Evolutionary conservation across 1,140 invertebrate species (phyloP).

Genomic region (Dufourea novaeangliae): DNA sequence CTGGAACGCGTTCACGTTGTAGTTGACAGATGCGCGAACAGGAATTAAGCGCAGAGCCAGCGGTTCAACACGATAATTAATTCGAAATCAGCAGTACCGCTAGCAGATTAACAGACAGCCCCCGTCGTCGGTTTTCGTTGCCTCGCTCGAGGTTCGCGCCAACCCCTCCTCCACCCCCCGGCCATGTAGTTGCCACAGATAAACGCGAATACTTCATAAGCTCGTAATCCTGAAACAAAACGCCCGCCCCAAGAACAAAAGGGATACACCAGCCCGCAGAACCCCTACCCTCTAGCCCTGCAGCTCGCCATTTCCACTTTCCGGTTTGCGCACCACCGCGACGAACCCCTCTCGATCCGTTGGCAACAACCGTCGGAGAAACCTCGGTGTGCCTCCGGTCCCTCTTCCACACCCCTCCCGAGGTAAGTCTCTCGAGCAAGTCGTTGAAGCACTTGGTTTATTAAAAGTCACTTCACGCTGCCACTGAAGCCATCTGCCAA

Average conservation of each 20-base stretch:
- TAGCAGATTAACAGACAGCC: conserved; percentile 39
- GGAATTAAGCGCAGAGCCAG: conserved; percentile 24
- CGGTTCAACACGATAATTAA: conserved; percentile 45
- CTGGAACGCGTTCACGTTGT: neutral
- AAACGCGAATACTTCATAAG: conserved; percentile 75
- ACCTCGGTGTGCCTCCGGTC: conserved; percentile 8
- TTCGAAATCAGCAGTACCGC: conserved; percentile 40
- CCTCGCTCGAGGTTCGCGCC: neutral
- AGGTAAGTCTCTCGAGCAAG: conserved; percentile 66
- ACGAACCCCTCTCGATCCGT: conserved; percentile 29
- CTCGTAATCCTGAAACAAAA: conserved; percentile 76
- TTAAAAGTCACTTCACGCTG: conserved; percentile 68
- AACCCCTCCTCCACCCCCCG: neutral
- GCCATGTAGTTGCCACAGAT: conserved; percentile 62
- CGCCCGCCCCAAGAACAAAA: conserved; percentile 68
- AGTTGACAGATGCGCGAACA: neutral
- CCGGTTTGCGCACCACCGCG: neutral
- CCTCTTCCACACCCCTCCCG: conserved; percentile 47
- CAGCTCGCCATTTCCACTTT: conserved; percentile 13
- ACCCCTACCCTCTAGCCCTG: neutral
- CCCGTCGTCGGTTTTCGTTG: conserved; percentile 8
- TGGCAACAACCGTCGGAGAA: conserved; percentile 15
- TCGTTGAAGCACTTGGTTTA: conserved; percentile 61
- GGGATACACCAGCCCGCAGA: conserved; percentile 29
- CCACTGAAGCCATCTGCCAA: conserved; percentile 15